Evolutionary conservation across 2,888 invertebrate genomes (phyloP), one percentile per base, ranked within the genome.

Genomic region (Cerceris ruficornis): DNA sequence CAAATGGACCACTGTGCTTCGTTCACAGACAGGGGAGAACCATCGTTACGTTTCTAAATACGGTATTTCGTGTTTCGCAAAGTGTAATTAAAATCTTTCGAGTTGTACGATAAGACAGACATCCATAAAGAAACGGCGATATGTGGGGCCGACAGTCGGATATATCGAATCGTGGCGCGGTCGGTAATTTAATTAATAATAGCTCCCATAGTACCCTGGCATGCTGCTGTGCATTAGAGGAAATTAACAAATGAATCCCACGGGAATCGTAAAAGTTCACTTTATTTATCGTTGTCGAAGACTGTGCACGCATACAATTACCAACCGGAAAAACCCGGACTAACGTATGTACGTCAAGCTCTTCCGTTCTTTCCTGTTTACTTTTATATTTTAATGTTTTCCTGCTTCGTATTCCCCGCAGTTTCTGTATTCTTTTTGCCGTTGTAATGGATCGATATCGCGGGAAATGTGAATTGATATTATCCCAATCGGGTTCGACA

Each of bases 221-320:
- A 57, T 76, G 77, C 70, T 75, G 68, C 61, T 76, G 68, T 78
- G 73, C 83, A 88, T 88, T 88, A 88, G 80, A 77, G 80, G 55
- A 86, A 87, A 88, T 87, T 86, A 88, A 88, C 79, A 77, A 85
- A 88, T 84, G 88, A 86, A 77, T 78, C 88, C 82, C 62, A 28
- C 7, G 84, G 74, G 89, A 80, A 71, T 39, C 77, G 72, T 74
- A 72, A 76, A 73, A 68, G 74, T 69, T 65, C 55, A 62, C 58
- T 80, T 86, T 87, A 85, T 88, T 88, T 88, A 86, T 86, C 78
- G 88, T 71, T 66, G 49, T 46, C 71, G 59, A 74, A 77, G 70
- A 83, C 69, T 61, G 41, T 14, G 14, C 11, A 39, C 9, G 64
- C 14, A 14, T 14, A 17, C 7, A 52, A 49, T 59, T 64, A 39